These are phyloP conservation scores for Eulemur macaco DNA, from an alignment of 2,113 vertebrate species.

Conservation along the genomic window DNA sequence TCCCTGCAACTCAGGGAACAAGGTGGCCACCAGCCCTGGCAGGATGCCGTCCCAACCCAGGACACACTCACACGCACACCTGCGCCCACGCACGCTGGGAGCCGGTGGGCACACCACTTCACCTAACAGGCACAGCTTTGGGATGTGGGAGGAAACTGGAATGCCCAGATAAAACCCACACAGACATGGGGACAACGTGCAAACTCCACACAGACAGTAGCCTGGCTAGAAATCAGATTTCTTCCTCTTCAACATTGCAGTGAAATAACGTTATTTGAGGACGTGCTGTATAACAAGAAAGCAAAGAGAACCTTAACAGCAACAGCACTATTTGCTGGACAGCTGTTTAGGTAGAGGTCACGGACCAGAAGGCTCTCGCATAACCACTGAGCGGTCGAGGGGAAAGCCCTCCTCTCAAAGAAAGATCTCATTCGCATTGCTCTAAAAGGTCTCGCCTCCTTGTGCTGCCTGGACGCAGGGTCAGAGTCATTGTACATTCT, in stretches of 20 bases:
- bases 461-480: background rate
- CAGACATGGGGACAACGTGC: background rate
- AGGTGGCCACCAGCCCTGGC: background rate
- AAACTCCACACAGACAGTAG: background rate
- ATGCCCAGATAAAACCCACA: background rate
- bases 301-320: background rate
- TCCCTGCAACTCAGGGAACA: background rate
- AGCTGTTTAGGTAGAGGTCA: background rate
- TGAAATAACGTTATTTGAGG: background rate
- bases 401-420: background rate
- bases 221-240: background rate
- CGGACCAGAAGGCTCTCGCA: background rate
- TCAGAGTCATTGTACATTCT: too few relatives aligned
- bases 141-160: background rate
- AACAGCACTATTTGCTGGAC: background rate
- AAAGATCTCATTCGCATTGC: background rate
- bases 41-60: background rate
- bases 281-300: background rate
- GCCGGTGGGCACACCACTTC: background rate
- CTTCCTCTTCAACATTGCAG: background rate
- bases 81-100: background rate
- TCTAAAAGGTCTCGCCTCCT: background rate
- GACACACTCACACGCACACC: background rate
- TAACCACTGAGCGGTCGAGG: too few relatives aligned
- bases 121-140: background rate